Base-by-base conservation (phyloP, 2,113 vertebrate genomes). In the Aleadryas rufinucha region DNA sequence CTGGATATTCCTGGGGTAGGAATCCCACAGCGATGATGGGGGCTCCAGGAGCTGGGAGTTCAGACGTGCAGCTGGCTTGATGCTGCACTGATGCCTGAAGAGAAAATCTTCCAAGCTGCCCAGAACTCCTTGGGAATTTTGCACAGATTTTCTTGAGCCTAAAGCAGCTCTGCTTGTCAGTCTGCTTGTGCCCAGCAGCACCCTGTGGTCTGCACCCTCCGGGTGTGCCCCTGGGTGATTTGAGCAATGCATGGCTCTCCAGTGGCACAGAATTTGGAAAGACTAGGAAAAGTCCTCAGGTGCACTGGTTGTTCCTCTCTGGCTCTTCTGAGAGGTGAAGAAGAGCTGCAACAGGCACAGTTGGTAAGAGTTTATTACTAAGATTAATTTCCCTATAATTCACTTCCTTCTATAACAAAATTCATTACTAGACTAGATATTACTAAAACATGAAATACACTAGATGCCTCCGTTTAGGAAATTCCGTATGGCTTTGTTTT, bases 161-260 rank as follows among this genome's bases (percentile, higher is more conserved):
- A 17, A 60, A 71, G 20, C 47, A 42, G 22, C 61, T 41, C 26
- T 60, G 17, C 19, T 72, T 42, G 22, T 61, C 37, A 57, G 7
- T 47, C 21, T 28, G n/a, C 47, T 56, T 23, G 13, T 0, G 0
- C 3, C 9, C 41, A 70, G 75, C 54, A 78, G 23, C 21, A 28
- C 16, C 20, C 26, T 6, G 4, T 0, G 1, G 17, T 14, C 41
- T 82, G 59, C 5, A 41, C 3, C 10, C 23, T 28, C 6, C 0
- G 0, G 31, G 14, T 20, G 4, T 63, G 49, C 15, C 49, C 16
- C 19, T 66, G 44, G 12, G 3, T 50, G 16, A 33, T 15, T 15
- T 20, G 45, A 56, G 33, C 54, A 78, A 23, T 8, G 28, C 21
- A 14, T 0, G 5, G 57, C 13, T 17, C 10, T 69, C 33, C 44